Base-by-base conservation (phyloP, 2,888 invertebrate species). In the Hydrotaea cyrtoneurina region DNA sequence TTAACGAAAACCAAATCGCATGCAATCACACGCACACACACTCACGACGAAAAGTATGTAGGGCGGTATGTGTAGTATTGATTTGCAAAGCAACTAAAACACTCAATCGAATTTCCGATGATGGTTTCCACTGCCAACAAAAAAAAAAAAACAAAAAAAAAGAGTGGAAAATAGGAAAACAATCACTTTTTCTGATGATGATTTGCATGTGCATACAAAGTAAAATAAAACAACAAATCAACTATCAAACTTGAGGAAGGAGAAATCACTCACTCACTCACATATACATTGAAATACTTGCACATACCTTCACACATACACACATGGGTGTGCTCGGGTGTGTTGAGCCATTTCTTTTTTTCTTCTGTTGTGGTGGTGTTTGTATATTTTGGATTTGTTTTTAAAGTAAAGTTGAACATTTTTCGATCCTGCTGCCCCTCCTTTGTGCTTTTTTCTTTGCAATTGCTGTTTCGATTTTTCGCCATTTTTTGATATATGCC, bases 21-120 rank as follows among this genome's bases (percentile, higher is more conserved):
- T 17, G 57, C n/a, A 55, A 55, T 71, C 69, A 50, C 31, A 11
- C 11, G 39, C n/a, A n/a, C n/a, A 8, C 15, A 55, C n/a, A 19
- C 26, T 43, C 7, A 8, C 55, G 39, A 23, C 46, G 21, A 15
- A 46, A 8, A 23, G 21, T 21, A 69, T 62, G 31, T 31, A 31
- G 21, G 39, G 23, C 46, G 23, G 39, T 66, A 43, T 21, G 46
- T 46, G 23, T 21, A 23, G 76, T 82, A 85, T 81, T 79, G 81
- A 73, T 85, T 76, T 81, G 78, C 78, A 81, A 73, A 66, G 73
- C 76, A 81, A 76, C 75, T 79, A 79, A 79, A 84, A 81, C 84
- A 75, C 84, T 84, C 80, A 75, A 72, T 78, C 71, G 57, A 46
- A 76, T 81, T 73, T 85, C 78, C 84, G 80, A 79, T 77, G 81